Conservation (phyloP, 1,140 invertebrate genomes). For the Cotesia chilonis region DNA sequence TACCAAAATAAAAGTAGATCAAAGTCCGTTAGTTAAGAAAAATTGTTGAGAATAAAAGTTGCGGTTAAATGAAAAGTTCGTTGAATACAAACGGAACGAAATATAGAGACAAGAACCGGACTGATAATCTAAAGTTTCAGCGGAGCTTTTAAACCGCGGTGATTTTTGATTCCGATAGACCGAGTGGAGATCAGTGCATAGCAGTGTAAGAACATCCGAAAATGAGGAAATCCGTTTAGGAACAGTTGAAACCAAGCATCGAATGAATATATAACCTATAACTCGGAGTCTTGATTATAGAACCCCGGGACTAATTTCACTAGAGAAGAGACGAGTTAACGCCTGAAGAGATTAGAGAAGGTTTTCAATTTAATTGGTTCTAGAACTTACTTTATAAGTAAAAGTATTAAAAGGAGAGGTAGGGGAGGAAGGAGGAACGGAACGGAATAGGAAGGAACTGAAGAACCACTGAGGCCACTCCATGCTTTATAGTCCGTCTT, state of each 20-base stretch:
- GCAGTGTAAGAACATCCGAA: no score
- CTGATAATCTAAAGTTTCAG: no score
- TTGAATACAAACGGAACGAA: no score
- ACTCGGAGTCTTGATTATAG: background rate
- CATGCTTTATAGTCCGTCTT: conserved; percentile 9
- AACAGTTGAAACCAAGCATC: conserved; percentile 21
- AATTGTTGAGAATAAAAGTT: no score
- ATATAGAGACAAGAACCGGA: no score
- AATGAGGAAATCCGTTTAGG: background rate
- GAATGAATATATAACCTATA: conserved; percentile 6
- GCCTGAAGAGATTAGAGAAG: conserved; percentile 23
- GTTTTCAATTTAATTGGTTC: conserved; percentile 37
- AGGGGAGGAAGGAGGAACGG: background rate
- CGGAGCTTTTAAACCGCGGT: no score
- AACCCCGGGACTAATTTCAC: conserved; percentile 19
- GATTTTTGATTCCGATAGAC: no score
- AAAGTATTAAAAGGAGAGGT: conserved; percentile 18
- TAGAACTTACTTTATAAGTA: conserved; percentile 24
- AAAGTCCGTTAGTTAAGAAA: no score
- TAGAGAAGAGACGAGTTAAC: conserved; percentile 12
- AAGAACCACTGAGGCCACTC: conserved; percentile 1
- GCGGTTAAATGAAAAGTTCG: no score
- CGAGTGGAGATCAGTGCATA: no score
- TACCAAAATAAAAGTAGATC: no score
- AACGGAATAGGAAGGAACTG: background rate